phyloP scores from a whole-genome alignment of 2,888 invertebrate species.

The Tromatobia lineatoria region DNA sequence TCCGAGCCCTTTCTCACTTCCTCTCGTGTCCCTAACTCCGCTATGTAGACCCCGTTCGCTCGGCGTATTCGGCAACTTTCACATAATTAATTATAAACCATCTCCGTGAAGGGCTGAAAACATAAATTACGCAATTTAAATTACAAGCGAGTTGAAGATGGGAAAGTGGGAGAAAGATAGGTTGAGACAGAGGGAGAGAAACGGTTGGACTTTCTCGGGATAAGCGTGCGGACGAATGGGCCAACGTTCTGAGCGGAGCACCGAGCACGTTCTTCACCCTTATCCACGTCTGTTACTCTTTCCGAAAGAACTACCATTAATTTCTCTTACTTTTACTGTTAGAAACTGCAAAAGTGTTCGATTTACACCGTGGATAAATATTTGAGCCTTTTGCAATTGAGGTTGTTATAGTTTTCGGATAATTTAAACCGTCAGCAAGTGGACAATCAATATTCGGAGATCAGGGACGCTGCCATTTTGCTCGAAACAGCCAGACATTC shows the following conservation, averaged over 20 bases:
- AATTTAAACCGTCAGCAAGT: not conserved
- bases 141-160: slow-evolving; percentile 72
- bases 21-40: slow-evolving; percentile 25
- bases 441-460: not conserved
- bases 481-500: not conserved
- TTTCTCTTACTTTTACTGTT: not conserved
- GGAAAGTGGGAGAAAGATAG: slow-evolving; percentile 29
- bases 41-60: slow-evolving; percentile 13
- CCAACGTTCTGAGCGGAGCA: slow-evolving; percentile 1
- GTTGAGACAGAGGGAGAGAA: slow-evolving; percentile 9
- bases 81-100: slow-evolving; percentile 76
- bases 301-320: slow-evolving; percentile 13
- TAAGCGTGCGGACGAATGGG: slow-evolving; percentile 30
- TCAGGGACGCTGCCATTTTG: not conserved
- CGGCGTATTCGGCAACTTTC: slow-evolving; percentile 68
- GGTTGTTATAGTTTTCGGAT: not conserved
- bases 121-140: slow-evolving; percentile 79
- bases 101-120: slow-evolving; percentile 71
- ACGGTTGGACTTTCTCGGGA: slow-evolving; percentile 45
- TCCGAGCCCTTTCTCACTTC: slow-evolving; percentile 38
- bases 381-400: not conserved
- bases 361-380: not conserved
- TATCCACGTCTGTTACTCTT: slow-evolving; percentile 23
- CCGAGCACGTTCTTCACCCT: slow-evolving; percentile 13
- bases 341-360: slow-evolving; percentile 4